These are phyloP conservation scores for Sciurus niger DNA, from an alignment of 2,113 vertebrate species.

Conservation along the genomic window DNA sequence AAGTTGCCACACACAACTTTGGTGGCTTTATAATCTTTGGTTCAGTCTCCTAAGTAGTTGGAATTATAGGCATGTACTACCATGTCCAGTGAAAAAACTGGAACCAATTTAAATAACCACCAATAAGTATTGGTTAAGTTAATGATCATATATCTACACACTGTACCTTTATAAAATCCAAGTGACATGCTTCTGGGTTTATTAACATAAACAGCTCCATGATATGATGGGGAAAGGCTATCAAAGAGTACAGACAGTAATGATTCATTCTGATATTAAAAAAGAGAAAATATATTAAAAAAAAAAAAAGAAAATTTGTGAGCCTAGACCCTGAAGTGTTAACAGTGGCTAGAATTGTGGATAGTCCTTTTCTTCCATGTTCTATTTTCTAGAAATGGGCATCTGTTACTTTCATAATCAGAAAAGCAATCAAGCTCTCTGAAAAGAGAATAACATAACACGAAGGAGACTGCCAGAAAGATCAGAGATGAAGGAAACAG, in stretches of 20 bases:
- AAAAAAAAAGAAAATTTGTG: neutral
- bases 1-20: neutral
- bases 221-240: neutral
- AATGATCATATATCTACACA: neutral
- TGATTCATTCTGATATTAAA: neutral
- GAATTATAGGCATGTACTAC: neutral
- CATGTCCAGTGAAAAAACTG: neutral
- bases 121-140: neutral
- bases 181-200: neutral
- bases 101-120: neutral
- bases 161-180: neutral
- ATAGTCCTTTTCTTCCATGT: neutral
- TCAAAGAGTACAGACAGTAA: neutral
- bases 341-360: neutral
- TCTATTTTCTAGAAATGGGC: neutral
- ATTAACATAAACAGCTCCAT: neutral
- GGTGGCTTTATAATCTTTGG: neutral
- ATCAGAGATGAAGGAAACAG: neutral
- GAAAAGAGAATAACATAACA: neutral
- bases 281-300: neutral
- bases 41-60: neutral
- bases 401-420: conserved; percentile 29
- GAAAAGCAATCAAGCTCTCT: conserved; percentile 44
- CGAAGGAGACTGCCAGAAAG: neutral
- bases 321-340: neutral